These are phyloP conservation scores for Cephus spinipes DNA, from an alignment of 2,888 invertebrate species.

Conservation along the genomic window DNA sequence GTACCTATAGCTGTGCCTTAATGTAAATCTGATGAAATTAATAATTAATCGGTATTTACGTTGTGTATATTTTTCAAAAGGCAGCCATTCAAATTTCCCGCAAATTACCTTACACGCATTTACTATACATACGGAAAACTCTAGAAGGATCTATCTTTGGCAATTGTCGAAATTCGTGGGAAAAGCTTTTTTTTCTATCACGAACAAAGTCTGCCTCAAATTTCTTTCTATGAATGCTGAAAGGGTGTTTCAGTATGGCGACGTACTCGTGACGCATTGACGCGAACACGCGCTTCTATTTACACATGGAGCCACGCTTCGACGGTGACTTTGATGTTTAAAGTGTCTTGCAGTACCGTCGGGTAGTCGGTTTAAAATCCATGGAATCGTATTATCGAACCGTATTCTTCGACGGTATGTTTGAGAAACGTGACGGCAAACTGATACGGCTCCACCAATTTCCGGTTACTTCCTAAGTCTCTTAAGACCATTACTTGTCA, in stretches of 20 bases:
- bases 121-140: no score
- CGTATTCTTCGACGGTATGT: constrained; percentile 15
- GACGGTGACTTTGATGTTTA: constrained; percentile 3
- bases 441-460: constrained; percentile 16
- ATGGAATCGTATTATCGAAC: background rate
- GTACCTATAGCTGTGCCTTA: background rate
- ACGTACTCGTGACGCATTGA: background rate
- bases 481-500: background rate
- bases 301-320: background rate
- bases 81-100: no score
- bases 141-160: no score
- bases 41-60: background rate
- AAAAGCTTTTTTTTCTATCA: background rate
- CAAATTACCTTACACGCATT: no score
- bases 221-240: background rate
- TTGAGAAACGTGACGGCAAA: constrained; percentile 37
- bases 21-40: background rate
- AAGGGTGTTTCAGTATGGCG: background rate
- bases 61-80: no score
- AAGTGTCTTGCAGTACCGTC: background rate
- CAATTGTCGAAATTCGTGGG: no score
- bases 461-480: background rate
- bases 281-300: background rate
- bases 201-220: background rate
- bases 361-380: background rate